Conservation (phyloP, 2,113 vertebrate species). For the Eubucco bourcierii region DNA sequence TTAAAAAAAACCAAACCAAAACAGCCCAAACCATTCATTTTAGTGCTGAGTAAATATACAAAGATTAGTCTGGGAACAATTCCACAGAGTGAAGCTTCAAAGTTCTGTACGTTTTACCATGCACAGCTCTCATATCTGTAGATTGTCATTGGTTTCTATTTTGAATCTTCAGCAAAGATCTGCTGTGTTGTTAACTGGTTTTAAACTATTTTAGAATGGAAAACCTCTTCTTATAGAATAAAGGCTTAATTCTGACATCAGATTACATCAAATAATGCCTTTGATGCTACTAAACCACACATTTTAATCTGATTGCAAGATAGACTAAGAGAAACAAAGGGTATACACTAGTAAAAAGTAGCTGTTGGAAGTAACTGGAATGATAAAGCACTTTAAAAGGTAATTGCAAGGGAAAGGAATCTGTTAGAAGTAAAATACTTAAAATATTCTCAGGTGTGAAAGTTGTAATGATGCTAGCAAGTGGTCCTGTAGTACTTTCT, state of each 20-base stretch:
- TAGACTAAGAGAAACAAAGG: not conserved
- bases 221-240: not conserved
- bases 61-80: not conserved
- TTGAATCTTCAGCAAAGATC: not conserved
- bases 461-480: not conserved
- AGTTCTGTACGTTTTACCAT: not conserved
- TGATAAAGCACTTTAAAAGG: not conserved
- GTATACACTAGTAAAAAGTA: not conserved
- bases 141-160: not conserved
- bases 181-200: not conserved
- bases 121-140: not conserved
- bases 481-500: not conserved
- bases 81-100: not conserved
- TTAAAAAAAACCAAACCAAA: not conserved
- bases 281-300: not conserved
- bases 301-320: not conserved
- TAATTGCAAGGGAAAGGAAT: slow-evolving; percentile 43
- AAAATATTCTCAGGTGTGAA: slow-evolving; percentile 9
- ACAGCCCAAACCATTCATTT: not conserved
- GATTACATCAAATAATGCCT: not conserved
- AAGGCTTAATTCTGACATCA: not conserved
- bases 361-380: not conserved
- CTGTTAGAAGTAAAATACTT: slow-evolving; percentile 11
- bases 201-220: not conserved
- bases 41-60: not conserved